Evolutionary conservation across 2,113 vertebrate genomes (phyloP).

Genomic region (Hemibagrus wyckioides): DNA sequence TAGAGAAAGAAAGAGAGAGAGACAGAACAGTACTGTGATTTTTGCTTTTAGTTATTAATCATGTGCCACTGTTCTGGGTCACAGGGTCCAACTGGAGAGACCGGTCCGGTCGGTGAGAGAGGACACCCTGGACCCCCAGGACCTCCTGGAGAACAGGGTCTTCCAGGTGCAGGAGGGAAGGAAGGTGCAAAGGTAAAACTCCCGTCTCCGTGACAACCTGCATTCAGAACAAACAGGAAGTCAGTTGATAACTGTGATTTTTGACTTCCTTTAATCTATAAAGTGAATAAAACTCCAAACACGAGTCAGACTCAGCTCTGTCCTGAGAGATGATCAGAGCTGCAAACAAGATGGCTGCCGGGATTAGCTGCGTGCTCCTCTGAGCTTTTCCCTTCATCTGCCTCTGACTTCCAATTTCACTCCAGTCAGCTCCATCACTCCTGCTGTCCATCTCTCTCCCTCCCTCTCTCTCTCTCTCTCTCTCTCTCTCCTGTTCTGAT

Average conservation of each 20-base stretch:
- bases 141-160: constrained; percentile 94
- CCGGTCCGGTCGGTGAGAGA: constrained; percentile 91
- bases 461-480: not conserved
- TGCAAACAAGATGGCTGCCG: not conserved
- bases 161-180: constrained; percentile 94
- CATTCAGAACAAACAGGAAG: not conserved
- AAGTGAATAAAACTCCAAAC: not conserved
- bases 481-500: not conserved
- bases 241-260: not conserved
- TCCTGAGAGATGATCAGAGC: not conserved
- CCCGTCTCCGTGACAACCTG: not conserved
- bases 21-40: not conserved
- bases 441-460: constrained; percentile 41
- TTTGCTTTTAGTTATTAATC: not conserved
- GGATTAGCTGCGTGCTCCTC: not conserved
- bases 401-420: constrained; percentile 63
- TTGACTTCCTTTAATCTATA: not conserved
- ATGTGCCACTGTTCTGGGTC: not conserved
- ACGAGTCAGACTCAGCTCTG: not conserved
- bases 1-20: not conserved
- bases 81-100: constrained; percentile 95
- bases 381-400: not conserved
- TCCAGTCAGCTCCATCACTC: constrained; percentile 67
- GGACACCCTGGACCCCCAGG: constrained; percentile 96
- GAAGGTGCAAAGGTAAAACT: constrained; percentile 92